A percentile compares a stretch with the other conserved stretches of the same genome.
phyloP scores from a whole-genome alignment of 2,113 vertebrate species.

The Strigops habroptila region DNA sequence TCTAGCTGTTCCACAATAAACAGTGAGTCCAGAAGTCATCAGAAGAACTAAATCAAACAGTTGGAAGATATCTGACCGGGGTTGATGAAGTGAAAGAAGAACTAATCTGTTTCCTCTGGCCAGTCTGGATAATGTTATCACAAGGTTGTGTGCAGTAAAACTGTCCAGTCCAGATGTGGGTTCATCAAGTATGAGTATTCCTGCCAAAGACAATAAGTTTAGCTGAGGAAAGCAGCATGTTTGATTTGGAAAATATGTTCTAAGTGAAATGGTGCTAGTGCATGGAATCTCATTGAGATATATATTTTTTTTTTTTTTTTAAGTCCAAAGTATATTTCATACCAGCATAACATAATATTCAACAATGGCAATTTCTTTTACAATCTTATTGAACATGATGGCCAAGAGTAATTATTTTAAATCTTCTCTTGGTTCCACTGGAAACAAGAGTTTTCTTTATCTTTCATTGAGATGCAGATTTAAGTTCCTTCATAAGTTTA shows the following conservation, averaged over 20 bases:
- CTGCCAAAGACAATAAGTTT: slow-evolving; percentile 64
- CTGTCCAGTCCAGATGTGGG: slow-evolving; percentile 97
- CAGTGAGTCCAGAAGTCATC: slow-evolving; percentile 85
- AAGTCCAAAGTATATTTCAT: background rate
- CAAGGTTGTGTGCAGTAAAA: slow-evolving; percentile 95
- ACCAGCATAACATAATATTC: background rate
- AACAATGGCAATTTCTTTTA: background rate
- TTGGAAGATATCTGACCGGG: slow-evolving; percentile 93
- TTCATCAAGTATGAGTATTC: slow-evolving; percentile 93
- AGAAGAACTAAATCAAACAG: slow-evolving; percentile 93
- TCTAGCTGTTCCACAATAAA: slow-evolving; percentile 85
- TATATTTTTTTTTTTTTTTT: background rate
- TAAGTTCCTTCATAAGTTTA: background rate
- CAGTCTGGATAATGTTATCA: slow-evolving; percentile 89
- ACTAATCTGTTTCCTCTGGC: slow-evolving; percentile 91
- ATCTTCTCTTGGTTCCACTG: background rate
- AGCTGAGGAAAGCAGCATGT: background rate
- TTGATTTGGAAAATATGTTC: background rate
- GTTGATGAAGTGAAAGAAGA: slow-evolving; percentile 92
- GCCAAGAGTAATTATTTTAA: background rate
- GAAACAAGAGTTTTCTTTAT: background rate
- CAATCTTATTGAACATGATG: background rate
- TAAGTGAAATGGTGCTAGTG: background rate
- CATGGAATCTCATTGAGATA: background rate
- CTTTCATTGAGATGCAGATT: background rate